Evolutionary conservation across 2,113 vertebrate genomes (phyloP).

Genomic region (Accipiter cooperii): DNA sequence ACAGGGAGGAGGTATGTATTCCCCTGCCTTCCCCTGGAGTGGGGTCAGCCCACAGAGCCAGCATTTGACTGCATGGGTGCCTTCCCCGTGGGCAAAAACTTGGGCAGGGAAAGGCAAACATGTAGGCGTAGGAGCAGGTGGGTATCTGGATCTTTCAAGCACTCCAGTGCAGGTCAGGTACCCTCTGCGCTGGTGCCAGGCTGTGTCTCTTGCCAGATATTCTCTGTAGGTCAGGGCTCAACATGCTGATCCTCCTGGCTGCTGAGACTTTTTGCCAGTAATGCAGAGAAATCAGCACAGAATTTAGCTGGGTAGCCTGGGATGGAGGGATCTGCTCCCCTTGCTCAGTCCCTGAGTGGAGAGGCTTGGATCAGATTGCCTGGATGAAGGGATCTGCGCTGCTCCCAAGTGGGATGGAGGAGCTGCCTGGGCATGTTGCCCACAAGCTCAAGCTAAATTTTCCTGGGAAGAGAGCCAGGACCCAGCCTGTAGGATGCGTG

Average conservation of each 20-base stretch:
- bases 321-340: background rate
- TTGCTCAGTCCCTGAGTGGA: background rate
- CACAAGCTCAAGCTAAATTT: background rate
- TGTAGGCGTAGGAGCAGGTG: background rate
- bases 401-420: background rate
- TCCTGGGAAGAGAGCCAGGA: background rate
- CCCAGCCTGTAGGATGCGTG: background rate
- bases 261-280: background rate
- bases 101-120: background rate
- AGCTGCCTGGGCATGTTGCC: background rate
- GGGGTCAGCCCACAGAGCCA: too few species aligned
- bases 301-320: background rate
- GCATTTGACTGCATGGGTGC: background rate
- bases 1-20: background rate
- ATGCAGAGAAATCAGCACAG: background rate
- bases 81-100: background rate
- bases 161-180: background rate
- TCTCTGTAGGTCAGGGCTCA: background rate
- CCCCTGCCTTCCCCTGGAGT: background rate
- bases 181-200: background rate
- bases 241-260: background rate
- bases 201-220: background rate
- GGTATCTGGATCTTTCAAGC: background rate
- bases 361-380: background rate
- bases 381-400: background rate